Percentiles rank a stretch among this genome's conserved stretches.
These are phyloP conservation scores for Cladopsammia gracilis DNA, from an alignment of 64 coral and sea anemone genomes.

Conservation along the genomic window DNA sequence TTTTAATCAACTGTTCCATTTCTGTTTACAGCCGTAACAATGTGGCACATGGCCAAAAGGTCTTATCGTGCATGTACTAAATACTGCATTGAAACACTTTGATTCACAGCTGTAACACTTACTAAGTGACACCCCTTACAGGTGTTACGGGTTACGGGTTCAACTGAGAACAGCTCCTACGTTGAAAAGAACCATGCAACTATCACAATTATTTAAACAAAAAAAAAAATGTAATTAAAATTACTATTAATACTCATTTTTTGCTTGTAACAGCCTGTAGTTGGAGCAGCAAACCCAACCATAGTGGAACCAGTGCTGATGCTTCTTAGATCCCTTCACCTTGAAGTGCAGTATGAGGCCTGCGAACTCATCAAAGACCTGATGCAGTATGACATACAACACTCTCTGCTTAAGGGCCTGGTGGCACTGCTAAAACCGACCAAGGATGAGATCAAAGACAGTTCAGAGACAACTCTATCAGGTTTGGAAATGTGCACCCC, in stretches of 20 bases:
- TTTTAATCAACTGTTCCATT: no score
- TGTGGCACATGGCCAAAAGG: no score
- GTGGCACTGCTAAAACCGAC: conserved; percentile 92
- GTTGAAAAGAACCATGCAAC: no score
- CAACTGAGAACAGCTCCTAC: no score
- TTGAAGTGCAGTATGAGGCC: conserved; percentile 97
- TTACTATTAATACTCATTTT: background rate
- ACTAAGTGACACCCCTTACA: no score
- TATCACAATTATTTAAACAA: no score
- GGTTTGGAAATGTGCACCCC: background rate
- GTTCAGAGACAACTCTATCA: conserved; percentile 72
- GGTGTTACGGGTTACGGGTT: no score
- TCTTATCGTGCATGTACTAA: no score
- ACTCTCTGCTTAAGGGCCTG: conserved; percentile 82
- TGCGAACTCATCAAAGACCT: conserved; percentile 98
- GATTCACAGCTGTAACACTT: no score
- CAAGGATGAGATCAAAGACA: conserved; percentile 93
- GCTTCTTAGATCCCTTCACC: conserved; percentile 88
- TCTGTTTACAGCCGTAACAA: no score
- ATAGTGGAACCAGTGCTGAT: conserved; percentile 95
- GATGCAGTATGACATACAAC: conserved; percentile 83
- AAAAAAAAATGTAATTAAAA: no score
- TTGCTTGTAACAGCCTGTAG: conserved; percentile 78
- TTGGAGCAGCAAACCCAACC: conserved; percentile 76
- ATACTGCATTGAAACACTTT: no score